A percentile compares a stretch with the other conserved stretches of the same genome.
Evolutionary conservation across 2,888 invertebrate species (phyloP).

Genomic region (Pseudococcus longispinus): DNA sequence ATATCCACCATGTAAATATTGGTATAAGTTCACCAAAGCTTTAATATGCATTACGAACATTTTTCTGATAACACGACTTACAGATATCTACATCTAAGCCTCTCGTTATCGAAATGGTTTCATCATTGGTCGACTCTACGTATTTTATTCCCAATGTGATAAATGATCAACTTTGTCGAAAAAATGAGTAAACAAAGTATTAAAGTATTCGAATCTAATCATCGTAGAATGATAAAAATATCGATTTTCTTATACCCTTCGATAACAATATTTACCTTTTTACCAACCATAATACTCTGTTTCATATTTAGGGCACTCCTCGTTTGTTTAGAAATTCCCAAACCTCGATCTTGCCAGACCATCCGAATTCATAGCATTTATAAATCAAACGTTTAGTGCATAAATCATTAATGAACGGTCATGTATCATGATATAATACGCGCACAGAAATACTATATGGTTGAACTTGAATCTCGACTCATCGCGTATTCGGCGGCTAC

Average conservation of each 20-base stretch:
- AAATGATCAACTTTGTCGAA: background rate
- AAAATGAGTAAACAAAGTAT: background rate
- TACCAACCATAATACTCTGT: background rate
- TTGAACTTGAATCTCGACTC: background rate
- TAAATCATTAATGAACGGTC: slow-evolving; percentile 21
- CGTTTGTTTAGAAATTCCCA: background rate
- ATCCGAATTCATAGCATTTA: background rate
- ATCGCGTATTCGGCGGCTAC: background rate
- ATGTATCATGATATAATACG: background rate
- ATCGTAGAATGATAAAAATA: no score
- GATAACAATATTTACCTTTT: background rate
- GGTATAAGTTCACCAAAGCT: background rate
- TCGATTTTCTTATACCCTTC: background rate
- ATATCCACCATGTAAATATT: no score
- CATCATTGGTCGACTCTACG: background rate
- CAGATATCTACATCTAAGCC: no score
- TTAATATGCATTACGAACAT: background rate
- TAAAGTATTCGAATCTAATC: background rate
- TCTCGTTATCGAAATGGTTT: background rate
- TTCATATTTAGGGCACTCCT: background rate
- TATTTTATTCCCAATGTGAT: background rate
- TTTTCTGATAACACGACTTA: background rate
- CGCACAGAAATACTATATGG: background rate
- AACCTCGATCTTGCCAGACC: background rate
- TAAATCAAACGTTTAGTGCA: slow-evolving; percentile 14